Conservation (phyloP, 2,888 invertebrate species). For the Saturnia pavonia region DNA sequence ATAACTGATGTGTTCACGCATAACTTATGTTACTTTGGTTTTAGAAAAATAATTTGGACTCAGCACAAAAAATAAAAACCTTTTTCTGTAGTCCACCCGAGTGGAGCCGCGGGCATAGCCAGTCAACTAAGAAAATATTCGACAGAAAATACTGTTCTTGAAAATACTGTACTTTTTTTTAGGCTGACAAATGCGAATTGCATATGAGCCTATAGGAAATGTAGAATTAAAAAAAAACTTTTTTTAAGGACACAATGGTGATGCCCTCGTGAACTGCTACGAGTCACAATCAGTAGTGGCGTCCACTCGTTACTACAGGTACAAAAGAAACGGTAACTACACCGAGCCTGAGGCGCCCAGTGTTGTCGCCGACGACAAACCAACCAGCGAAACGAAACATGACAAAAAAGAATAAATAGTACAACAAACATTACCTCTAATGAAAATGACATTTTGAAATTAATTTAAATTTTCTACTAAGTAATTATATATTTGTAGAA, state of each 20-base stretch:
- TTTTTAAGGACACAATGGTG: slow-evolving; percentile 80
- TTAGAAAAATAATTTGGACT: too few species aligned
- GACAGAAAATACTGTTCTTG: too few species aligned
- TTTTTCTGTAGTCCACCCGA: too few species aligned
- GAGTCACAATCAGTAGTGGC: slow-evolving; percentile 67
- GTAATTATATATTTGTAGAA: not conserved
- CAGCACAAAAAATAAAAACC: too few species aligned
- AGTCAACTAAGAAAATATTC: too few species aligned
- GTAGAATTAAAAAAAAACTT: too few species aligned
- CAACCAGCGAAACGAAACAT: slow-evolving; percentile 20
- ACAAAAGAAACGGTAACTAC: slow-evolving; percentile 67
- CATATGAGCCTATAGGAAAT: too few species aligned
- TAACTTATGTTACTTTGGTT: too few species aligned
- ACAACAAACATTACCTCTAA: not conserved
- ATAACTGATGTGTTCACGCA: too few species aligned
- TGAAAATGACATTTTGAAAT: slow-evolving; percentile 9
- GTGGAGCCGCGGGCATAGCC: too few species aligned
- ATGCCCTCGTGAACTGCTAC: slow-evolving; percentile 83
- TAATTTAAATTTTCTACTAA: not conserved
- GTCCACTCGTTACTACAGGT: slow-evolving; percentile 66
- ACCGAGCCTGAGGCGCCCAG: slow-evolving; percentile 31
- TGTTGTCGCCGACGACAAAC: slow-evolving; percentile 24
- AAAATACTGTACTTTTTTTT: too few species aligned
- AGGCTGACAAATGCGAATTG: too few species aligned
- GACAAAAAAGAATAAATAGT: slow-evolving; percentile 40